Evolutionary conservation across 2,113 vertebrate genomes (phyloP), one percentile per base, ranked within the genome.

Genomic region (Turnix velox): DNA sequence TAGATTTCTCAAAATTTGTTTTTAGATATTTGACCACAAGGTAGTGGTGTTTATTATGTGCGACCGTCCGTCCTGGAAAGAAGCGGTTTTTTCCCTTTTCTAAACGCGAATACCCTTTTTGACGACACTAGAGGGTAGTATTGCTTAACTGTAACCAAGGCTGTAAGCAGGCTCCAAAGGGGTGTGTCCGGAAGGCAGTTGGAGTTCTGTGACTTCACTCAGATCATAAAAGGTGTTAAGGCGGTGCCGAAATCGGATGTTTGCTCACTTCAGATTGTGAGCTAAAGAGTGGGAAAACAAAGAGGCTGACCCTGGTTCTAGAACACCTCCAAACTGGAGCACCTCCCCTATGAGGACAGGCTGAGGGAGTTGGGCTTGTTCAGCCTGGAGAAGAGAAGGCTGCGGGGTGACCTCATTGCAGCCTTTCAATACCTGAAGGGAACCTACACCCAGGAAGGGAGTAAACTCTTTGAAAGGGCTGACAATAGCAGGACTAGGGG

Each of bases 21-120:
- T 33, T 33, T 15, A 13, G 0, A 1, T 14, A 4, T 10, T 42
- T 84, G 63, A 61, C 76, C 92, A 61, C 65, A 14, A 10, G 93
- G 90, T 92, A 93, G 93, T 55, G 51, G 18, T 71, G 43, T 66
- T 63, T 42, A 1, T 63, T 35, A 1, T 0, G 3, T 4, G 35
- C 4, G 2, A 24, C n/a, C 3, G 9, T 40, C n/a, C 3, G 9
- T 40, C 1, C 30, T 25, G 19, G 14, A n/a, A 8, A 10, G 8
- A 17, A 2, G 10, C 37, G 18, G 12, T 33, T 15, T 17, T 19
- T 78, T n/a, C 10, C 10, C 27, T 45, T n/a, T 16, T 24, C 5
- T 12, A 5, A 23, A 11, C 4, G 17, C 1, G 19, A 61, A 5
- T 10, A 7, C 10, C 2, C 5, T 24, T 16, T 45, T 52, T 18